Evolutionary conservation across 2,888 invertebrate species (phyloP).

Genomic region (Chesias legatella): DNA sequence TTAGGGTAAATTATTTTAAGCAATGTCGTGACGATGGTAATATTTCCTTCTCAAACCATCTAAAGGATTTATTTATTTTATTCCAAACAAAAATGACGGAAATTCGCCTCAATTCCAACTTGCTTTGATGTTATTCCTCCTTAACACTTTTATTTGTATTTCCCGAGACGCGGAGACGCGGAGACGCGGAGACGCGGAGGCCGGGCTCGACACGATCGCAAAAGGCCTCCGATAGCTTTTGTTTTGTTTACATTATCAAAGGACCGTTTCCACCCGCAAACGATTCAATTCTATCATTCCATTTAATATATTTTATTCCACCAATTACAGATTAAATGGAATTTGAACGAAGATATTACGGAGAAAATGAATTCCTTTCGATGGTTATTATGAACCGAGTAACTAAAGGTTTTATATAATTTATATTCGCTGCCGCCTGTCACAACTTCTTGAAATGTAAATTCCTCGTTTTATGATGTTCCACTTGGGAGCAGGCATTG

Average conservation of each 20-base stretch:
- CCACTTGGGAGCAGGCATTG: conserved; percentile 39
- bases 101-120: conserved; percentile 4
- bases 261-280: conserved; percentile 40
- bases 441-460: conserved; percentile 38
- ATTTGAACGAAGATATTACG: conserved; percentile 14
- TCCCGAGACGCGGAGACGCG: conserved; percentile 27
- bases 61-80: neutral
- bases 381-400: conserved; percentile 13
- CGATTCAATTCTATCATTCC: conserved; percentile 37
- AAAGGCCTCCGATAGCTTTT: conserved; percentile 26
- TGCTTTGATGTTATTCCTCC: conserved; percentile 25
- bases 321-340: conserved; percentile 34
- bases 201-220: conserved; percentile 23
- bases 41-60: too few species aligned
- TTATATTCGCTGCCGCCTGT: conserved; percentile 29
- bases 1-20: too few species aligned
- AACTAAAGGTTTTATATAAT: conserved; percentile 26
- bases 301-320: conserved; percentile 35
- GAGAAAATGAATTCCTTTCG: conserved; percentile 13
- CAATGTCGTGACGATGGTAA: too few species aligned
- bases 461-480: conserved; percentile 42
- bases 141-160: conserved; percentile 39
- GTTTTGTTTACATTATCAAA: conserved; percentile 46
- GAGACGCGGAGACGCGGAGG: conserved; percentile 26
- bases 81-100: conserved; percentile 6